Base-by-base conservation (phyloP, 1,140 invertebrate species). In the Drosophila neocordata region DNA sequence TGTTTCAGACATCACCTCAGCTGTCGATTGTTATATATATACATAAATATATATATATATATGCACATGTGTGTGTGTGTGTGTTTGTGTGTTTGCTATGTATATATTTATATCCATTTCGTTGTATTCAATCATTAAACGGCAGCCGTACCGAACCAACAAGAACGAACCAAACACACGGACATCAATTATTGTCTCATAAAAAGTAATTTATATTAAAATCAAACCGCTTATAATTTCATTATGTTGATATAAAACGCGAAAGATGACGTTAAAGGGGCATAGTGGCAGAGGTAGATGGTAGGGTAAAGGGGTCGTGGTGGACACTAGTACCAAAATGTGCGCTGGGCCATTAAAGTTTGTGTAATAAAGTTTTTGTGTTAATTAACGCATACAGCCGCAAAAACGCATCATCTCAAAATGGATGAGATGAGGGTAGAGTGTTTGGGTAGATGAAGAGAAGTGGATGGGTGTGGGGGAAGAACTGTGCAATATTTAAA, bases 141-240 rank as follows among this genome's bases (percentile, higher is more conserved):
- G 76, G 64, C 77, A 78, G 73, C 75, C 51, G 65, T 38, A 38
- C 0, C 37, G 37, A 38, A 38, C 12, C 12, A 38, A 4, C 37
- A 9, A 48, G 41, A 48, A 48, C 41, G 41, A 48, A 15, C 41
- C 77, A 62, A 31, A 60, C 27, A 59, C 56, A 37, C 66, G 62
- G 66, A 62, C 65, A 65, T 76, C 76, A 85, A 81, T 87, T 87
- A 81, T 79, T 70, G 78, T 78, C 71, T 72, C 69, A 80, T 87
- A 87, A 81, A 87, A 87, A 81, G 75, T 87, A 77, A 87, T 87
- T 87, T 87, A 87, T 87, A 87, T 87, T 81, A 79, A 87, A 87
- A 87, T 87, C 82, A 85, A 87, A 87, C 69, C 83, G 75, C 73
- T 88, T 88, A 71, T 88, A 83, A 88, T 88, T 88, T 79, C 79